Base-by-base conservation (phyloP, 2,113 vertebrate species). In the Semnornis frantzii region DNA sequence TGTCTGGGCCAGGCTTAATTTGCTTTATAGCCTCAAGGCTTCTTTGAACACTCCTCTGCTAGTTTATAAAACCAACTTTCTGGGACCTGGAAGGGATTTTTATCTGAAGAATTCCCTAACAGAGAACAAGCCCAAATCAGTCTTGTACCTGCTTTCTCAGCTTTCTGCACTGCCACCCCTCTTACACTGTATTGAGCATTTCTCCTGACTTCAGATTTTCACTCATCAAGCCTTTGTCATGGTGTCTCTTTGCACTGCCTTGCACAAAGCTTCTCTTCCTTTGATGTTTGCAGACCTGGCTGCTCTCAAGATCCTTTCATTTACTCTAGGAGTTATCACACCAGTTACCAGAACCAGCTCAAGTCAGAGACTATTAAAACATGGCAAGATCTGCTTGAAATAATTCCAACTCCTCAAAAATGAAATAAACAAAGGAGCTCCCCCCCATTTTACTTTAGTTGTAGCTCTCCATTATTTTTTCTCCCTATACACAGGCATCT, bases 171-270 rank as follows among this genome's bases (percentile, higher is more conserved):
- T 23, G 4, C 17, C 77, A 9, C n/a, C 28, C 19, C 69, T 31
- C 27, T 48, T 18, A n/a, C 11, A 7, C 23, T 1, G 0, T 1
- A 33, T 6, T 12, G 2, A 63, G 12, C 2, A 18, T 21, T 2
- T 54, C 62, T 75, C 39, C 91, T 62, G 48, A 31, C 42, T 28
- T 54, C 57, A 52, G 13, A 8, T 65, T 34, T 62, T 42, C 27
- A 15, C 65, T 28, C 55, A 5, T 33, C 57, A 39, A 60, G 15
- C 31, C 27, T 42, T 2, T 33, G 15, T 17, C 44, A 6, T 2
- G 2, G 5, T 8, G 3, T 24, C 77, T 78, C 58, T 82, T 24
- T 48, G 21, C 57, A 9, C 2, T n/a, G 57, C 46, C 48, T 50
- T 58, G 4, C 10, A 21, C 63, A 82, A 73, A 50, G 4, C 24